Conservation (phyloP, 2,797 vertebrate species). For the Sciaenops ocellatus region DNA sequence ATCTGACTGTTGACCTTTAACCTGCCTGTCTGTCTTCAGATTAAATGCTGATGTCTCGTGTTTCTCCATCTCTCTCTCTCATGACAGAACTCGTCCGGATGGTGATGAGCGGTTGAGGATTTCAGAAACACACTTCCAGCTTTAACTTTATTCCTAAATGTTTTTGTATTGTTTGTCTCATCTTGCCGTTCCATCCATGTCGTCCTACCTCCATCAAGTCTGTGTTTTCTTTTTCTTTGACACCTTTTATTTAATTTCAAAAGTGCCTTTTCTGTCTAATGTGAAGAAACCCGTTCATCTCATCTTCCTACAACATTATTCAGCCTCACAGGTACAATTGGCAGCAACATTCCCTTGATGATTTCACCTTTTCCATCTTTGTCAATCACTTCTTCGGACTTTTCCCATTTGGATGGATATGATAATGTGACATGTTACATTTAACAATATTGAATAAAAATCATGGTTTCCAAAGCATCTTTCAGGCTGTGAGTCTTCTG, state of each 20-base stretch:
- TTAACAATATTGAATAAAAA: constrained; percentile 78
- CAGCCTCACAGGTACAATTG: constrained; percentile 43
- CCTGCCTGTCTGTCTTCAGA: constrained; percentile 3
- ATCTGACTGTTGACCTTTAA: neutral
- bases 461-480: constrained; percentile 53
- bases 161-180: constrained; percentile 57
- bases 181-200: constrained; percentile 39
- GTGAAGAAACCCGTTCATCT: constrained; percentile 62
- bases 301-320: constrained; percentile 27
- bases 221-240: constrained; percentile 36
- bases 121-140: constrained; percentile 52
- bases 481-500: constrained; percentile 27
- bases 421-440: constrained; percentile 64
- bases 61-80: constrained; percentile 27
- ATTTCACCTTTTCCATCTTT: constrained; percentile 27
- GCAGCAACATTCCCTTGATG: constrained; percentile 15
- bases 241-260: constrained; percentile 59
- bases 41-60: constrained; percentile 17
- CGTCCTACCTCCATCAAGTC: constrained; percentile 50
- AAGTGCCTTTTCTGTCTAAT: constrained; percentile 81
- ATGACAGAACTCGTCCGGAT: constrained; percentile 84
- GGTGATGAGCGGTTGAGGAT: constrained; percentile 86
- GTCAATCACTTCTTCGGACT: constrained; percentile 25
- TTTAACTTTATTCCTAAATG: constrained; percentile 50
- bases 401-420: constrained; percentile 45